Conservation (phyloP, 1,140 invertebrate species). For the Lucilia cuprina region DNA sequence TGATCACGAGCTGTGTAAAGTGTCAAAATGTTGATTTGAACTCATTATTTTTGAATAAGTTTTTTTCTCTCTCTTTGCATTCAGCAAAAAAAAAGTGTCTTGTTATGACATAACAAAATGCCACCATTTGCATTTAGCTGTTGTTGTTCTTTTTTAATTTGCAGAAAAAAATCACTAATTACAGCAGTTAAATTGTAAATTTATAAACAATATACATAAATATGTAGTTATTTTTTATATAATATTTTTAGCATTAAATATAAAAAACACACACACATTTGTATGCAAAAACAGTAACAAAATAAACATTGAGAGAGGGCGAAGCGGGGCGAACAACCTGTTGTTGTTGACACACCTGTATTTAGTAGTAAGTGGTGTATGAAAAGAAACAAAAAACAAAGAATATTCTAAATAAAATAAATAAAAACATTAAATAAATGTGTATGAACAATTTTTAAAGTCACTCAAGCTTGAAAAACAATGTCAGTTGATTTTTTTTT, state of each 20-base stretch:
- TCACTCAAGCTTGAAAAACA: neutral
- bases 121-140: neutral
- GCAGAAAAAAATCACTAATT: too few species aligned
- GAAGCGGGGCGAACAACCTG: neutral
- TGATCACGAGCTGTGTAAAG: neutral
- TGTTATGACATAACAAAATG: neutral
- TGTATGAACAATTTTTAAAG: neutral
- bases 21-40: conserved; percentile 1
- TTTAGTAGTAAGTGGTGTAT: neutral
- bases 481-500: neutral
- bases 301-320: neutral
- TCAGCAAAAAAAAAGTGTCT: neutral
- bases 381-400: neutral
- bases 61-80: neutral
- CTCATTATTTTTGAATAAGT: neutral
- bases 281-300: neutral
- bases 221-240: neutral
- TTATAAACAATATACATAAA: neutral
- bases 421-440: neutral
- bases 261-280: neutral
- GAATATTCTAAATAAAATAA: neutral
- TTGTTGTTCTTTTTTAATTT: neutral
- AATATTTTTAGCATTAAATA: too few species aligned
- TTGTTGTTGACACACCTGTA: neutral
- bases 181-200: neutral